Conservation (phyloP, 2,888 invertebrate genomes). For the Nineta flava region DNA sequence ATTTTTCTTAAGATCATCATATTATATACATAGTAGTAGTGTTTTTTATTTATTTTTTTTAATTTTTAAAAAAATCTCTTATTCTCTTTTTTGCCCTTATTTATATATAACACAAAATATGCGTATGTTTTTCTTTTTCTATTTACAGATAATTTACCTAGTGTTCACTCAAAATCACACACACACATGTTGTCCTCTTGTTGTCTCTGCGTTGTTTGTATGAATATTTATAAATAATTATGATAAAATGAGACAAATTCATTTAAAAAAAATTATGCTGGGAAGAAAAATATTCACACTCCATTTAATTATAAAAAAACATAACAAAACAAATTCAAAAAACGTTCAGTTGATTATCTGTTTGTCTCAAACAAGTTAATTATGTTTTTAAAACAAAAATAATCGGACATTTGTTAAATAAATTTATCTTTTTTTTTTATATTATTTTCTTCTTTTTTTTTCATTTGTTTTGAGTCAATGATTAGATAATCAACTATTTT, state of each 20-base stretch:
- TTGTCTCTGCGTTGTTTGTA: background rate
- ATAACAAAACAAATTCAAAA: background rate
- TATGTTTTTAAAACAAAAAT: too few relatives aligned
- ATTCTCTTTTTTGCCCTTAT: background rate
- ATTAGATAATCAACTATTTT: too few relatives aligned
- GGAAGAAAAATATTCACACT: background rate
- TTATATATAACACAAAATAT: background rate
- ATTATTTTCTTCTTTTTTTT: too few relatives aligned
- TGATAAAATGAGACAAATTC: background rate
- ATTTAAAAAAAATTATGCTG: background rate
- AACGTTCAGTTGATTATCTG: background rate
- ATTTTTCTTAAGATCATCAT: background rate
- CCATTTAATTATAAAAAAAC: background rate
- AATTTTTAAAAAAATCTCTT: background rate
- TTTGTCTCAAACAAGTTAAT: too few relatives aligned
- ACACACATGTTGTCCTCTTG: background rate
- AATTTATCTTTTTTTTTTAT: too few relatives aligned
- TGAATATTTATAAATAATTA: background rate
- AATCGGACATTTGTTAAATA: too few relatives aligned
- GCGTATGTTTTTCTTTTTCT: constrained; percentile 4
- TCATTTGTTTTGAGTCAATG: too few relatives aligned
- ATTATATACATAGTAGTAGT: background rate
- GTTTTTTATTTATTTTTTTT: background rate
- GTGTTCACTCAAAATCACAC: constrained; percentile 3
- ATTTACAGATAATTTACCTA: constrained; percentile 3